These are phyloP conservation scores for Delia radicum DNA, from an alignment of 1,140 invertebrate species.

Conservation along the genomic window DNA sequence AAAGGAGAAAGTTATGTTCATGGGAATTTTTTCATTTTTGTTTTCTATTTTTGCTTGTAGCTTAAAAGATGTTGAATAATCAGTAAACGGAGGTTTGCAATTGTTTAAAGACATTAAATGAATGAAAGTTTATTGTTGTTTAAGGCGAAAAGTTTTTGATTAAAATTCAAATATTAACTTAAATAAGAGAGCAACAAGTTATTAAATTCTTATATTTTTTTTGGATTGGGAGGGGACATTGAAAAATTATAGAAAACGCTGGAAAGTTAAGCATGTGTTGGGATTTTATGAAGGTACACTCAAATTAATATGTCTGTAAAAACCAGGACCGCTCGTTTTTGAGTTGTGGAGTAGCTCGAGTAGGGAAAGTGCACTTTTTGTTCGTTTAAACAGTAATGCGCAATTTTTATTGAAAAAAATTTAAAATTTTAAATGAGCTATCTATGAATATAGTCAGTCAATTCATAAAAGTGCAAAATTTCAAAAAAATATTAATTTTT, in stretches of 20 bases:
- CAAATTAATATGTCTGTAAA: no score
- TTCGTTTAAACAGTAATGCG: no score
- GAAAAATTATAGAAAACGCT: no score
- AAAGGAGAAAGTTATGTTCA: not conserved
- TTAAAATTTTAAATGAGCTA: no score
- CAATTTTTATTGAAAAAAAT: no score
- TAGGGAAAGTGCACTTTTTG: no score
- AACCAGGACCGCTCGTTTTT: no score
- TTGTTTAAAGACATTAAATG: not conserved
- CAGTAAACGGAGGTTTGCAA: not conserved
- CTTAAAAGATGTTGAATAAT: not conserved
- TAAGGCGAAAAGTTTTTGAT: conserved; percentile 7
- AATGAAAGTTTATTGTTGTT: not conserved
- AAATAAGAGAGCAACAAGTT: conserved; percentile 3
- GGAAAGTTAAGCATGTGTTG: no score
- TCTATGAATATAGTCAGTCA: no score
- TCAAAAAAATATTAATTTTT: no score
- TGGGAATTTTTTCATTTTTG: not conserved
- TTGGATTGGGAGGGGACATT: not conserved
- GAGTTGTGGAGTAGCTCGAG: not conserved
- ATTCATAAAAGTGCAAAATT: no score
- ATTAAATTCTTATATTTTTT: not conserved
- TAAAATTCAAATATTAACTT: conserved; percentile 7
- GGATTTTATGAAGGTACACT: no score
- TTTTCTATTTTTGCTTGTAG: not conserved